phyloP scores from a whole-genome alignment of 2,113 vertebrate species.

The Paedocypris sp. region DNA sequence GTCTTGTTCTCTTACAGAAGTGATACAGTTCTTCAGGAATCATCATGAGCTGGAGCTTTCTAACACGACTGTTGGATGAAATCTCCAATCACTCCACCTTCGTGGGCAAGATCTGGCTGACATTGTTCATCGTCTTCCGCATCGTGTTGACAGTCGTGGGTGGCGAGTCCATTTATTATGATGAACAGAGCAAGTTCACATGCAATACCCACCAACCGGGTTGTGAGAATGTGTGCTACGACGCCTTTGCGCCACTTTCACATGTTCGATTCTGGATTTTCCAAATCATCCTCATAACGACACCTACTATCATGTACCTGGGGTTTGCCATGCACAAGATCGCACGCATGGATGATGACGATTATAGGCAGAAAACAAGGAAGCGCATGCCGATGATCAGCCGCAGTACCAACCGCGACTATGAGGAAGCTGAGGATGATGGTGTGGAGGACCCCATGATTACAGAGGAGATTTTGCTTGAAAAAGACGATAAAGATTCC shows the following conservation, averaged over 20 bases:
- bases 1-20: constrained; percentile 26
- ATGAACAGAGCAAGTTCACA: constrained; percentile 86
- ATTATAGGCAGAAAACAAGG: constrained; percentile 40
- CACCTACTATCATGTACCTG: constrained; percentile 77
- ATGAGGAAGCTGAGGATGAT: constrained; percentile 80
- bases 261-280: constrained; percentile 88
- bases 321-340: constrained; percentile 86
- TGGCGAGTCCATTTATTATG: constrained; percentile 85
- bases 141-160: constrained; percentile 81
- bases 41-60: constrained; percentile 89
- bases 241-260: constrained; percentile 77
- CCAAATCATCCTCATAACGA: constrained; percentile 81
- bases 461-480: constrained; percentile 70
- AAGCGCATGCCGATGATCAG: constrained; percentile 65
- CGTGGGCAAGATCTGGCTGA: constrained; percentile 86
- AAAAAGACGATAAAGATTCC: constrained; percentile 53
- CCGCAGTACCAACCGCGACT: constrained; percentile 66
- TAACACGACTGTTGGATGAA: constrained; percentile 81
- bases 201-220: constrained; percentile 84
- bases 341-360: constrained; percentile 59
- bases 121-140: constrained; percentile 76
- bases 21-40: constrained; percentile 29
- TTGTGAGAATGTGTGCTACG: constrained; percentile 86
- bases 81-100: constrained; percentile 90
- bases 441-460: constrained; percentile 86